These are phyloP conservation scores for Drosophila tani DNA, from an alignment of 1,140 invertebrate genomes.

Conservation along the genomic window DNA sequence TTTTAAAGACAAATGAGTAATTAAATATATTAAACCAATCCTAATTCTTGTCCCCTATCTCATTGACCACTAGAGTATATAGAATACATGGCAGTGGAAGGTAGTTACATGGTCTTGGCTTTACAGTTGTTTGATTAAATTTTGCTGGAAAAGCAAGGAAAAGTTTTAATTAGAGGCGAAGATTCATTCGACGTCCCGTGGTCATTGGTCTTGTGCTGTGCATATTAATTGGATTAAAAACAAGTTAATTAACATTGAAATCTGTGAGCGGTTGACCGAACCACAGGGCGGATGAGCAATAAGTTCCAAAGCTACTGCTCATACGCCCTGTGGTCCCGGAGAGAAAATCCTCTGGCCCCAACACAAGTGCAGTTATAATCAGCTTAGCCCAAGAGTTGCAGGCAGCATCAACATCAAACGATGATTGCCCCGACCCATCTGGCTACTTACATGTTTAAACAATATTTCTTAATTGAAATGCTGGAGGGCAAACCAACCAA, in stretches of 20 bases:
- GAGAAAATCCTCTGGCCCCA: neutral
- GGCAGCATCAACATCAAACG: conserved; percentile 11
- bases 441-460: conserved; percentile 79
- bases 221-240: conserved; percentile 55
- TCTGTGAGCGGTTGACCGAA: conserved; percentile 30
- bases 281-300: conserved; percentile 35
- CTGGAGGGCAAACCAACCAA: conserved; percentile 60
- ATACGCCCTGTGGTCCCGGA: conserved; percentile 20
- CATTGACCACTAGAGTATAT: conserved; percentile 10
- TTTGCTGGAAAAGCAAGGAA: conserved; percentile 49
- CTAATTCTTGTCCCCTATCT: neutral
- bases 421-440: conserved; percentile 23
- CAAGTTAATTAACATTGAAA: conserved; percentile 53
- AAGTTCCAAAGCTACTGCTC: conserved; percentile 2
- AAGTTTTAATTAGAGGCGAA: conserved; percentile 73
- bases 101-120: conserved; percentile 31
- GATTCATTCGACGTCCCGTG: conserved; percentile 24
- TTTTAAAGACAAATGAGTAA: neutral
- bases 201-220: conserved; percentile 44
- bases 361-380: conserved; percentile 43
- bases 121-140: conserved; percentile 69
- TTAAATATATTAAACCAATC: neutral
- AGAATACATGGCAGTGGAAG: neutral
- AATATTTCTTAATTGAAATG: conserved; percentile 82
- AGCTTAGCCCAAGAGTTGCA: conserved; percentile 41